Evolutionary conservation across 2,113 vertebrate species (phyloP).

Genomic region (Prietella phreatophila): DNA sequence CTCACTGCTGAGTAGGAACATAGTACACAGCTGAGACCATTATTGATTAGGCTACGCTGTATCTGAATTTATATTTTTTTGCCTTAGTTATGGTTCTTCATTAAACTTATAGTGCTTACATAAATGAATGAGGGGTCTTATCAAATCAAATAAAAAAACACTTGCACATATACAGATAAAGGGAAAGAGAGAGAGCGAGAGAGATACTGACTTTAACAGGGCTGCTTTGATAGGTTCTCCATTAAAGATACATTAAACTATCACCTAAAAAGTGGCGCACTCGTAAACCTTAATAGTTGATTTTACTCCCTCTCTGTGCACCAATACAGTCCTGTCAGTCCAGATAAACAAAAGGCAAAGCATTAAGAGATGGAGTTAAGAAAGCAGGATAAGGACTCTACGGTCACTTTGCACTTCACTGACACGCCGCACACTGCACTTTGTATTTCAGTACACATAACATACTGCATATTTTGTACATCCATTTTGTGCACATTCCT

Average conservation of each 20-base stretch:
- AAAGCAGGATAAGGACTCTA: slow-evolving; percentile 36
- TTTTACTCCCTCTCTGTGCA: slow-evolving; percentile 34
- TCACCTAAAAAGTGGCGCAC: slow-evolving; percentile 25
- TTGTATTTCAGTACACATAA: too few relatives aligned
- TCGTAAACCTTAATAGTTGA: slow-evolving; percentile 47
- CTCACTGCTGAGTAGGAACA: slow-evolving; percentile 57
- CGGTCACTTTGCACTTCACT: too few relatives aligned
- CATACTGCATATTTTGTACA: too few relatives aligned
- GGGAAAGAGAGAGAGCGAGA: background rate
- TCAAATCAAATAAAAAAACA: slow-evolving; percentile 22
- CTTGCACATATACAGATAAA: slow-evolving; percentile 13
- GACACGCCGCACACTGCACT: too few relatives aligned
- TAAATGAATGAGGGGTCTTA: slow-evolving; percentile 2
- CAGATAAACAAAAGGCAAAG: slow-evolving; percentile 3
- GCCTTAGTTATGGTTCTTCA: slow-evolving; percentile 10
- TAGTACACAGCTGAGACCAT: slow-evolving; percentile 65
- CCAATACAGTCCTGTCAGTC: slow-evolving; percentile 45
- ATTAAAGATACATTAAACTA: slow-evolving; percentile 41
- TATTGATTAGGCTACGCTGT: slow-evolving; percentile 27
- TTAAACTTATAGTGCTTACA: slow-evolving; percentile 4
- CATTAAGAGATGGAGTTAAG: slow-evolving; percentile 23
- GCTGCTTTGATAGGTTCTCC: slow-evolving; percentile 32
- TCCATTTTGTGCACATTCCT: too few relatives aligned
- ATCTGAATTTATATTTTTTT: slow-evolving; percentile 5
- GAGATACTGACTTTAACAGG: slow-evolving; percentile 12